Base-by-base conservation (phyloP, 2,888 invertebrate genomes). In the Brachylomia viminalis region DNA sequence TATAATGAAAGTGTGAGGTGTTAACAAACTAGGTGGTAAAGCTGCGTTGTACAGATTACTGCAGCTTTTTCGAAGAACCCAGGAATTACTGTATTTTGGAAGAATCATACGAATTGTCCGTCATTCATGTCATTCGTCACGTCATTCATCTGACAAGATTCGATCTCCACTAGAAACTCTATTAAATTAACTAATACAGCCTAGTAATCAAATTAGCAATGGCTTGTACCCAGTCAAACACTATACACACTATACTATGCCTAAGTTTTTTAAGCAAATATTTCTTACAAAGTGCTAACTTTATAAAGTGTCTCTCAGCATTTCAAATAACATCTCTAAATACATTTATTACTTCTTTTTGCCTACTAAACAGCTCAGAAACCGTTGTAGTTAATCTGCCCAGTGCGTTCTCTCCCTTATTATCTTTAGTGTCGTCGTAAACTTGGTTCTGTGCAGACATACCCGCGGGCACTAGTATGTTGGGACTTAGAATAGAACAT, bases 361-460 rank as follows among this genome's bases (percentile, higher is more conserved):
- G 15, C 38, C 38, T 13, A 45, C 1, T 20, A 45, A 13, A 47
- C 4, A 23, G 27, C 20, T 38, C 11, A 72, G 10, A 30, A 54
- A 13, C 30, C 0, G 49, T 15, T 0, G 38, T 62, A 23, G 15
- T 11, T 30, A 49, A 30, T 0, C 4, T 33, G 3, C 58, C 82
- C 2, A 69, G 64, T 80, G 77, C 65, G 68, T 77, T 30, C 20
- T 15, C 38, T 61, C 23, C 38, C 69, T 70, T 79, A 82, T 82
- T 82, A 82, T 71, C 79, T 74, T 77, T 69, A 65, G 49, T 77
- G 80, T 77, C 77, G 27, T 77, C 80, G 49, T 82, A 82, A 82
- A 82, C 70, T 71, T 61, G 56, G 74, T 67, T 79, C 30, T 45
- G 52, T 49, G 59, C 79, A 54, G 58, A 38, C 77, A 38, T 45